Evolutionary conservation across 1,140 invertebrate species (phyloP).

Genomic region (Aphis gossypii): DNA sequence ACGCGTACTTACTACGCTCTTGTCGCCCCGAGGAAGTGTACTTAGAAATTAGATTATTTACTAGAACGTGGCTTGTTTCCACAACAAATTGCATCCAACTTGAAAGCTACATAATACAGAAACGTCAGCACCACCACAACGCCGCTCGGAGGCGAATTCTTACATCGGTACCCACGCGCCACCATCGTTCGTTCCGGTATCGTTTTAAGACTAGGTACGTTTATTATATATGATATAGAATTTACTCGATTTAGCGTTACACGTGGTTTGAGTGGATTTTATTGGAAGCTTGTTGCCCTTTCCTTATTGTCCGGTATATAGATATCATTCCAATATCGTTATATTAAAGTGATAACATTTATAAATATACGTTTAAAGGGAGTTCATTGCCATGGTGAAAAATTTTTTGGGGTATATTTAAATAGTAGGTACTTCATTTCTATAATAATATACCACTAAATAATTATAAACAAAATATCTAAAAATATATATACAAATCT

Average conservation of each 20-base stretch:
- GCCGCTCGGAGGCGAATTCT: neutral
- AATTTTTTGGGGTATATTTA: neutral
- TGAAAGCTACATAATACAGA: conserved; percentile 6
- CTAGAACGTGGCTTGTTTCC: neutral
- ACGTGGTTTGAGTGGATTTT: neutral
- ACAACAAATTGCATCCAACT: conserved; percentile 11
- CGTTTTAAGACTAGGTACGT: neutral
- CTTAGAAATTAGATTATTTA: conserved; percentile 14
- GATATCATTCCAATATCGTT: neutral
- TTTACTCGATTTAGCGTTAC: neutral
- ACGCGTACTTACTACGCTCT: neutral
- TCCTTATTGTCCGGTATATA: neutral
- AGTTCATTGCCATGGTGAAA: too few species aligned
- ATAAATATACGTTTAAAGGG: neutral
- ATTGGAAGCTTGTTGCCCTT: neutral
- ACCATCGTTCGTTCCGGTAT: neutral
- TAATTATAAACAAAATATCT: too few species aligned
- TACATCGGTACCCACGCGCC: neutral
- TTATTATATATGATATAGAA: neutral
- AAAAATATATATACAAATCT: too few species aligned
- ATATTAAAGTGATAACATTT: neutral
- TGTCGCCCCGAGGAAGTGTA: neutral
- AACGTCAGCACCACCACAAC: neutral
- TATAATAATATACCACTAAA: neutral
- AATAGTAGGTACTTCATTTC: too few species aligned